phyloP scores from a whole-genome alignment of 2,888 invertebrate genomes.

The Cerceris rybyensis region DNA sequence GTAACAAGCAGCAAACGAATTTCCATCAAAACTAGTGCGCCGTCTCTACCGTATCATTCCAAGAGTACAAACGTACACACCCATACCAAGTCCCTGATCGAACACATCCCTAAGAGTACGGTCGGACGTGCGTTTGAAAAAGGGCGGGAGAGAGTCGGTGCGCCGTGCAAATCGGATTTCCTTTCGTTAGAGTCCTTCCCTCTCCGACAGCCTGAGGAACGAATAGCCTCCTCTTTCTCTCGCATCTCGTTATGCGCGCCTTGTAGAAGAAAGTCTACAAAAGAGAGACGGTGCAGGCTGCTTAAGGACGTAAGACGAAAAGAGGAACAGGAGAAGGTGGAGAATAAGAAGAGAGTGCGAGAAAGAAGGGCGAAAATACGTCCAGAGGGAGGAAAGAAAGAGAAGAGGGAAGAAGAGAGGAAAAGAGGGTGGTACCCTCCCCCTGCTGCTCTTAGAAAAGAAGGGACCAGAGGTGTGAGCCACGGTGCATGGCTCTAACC shows the following conservation, averaged over 20 bases:
- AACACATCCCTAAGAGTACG: not conserved
- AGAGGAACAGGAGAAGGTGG: slow-evolving; percentile 28
- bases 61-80: slow-evolving; percentile 27
- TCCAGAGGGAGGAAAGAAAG: slow-evolving; percentile 10
- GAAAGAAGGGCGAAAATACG: slow-evolving; percentile 13
- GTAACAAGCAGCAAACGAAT: slow-evolving; percentile 56
- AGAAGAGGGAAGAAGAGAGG: slow-evolving; percentile 3
- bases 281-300: slow-evolving; percentile 55
- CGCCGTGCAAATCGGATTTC: slow-evolving; percentile 74
- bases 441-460: slow-evolving; percentile 47
- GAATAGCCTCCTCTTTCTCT: slow-evolving; percentile 36
- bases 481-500: slow-evolving; percentile 76
- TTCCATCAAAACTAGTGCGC: slow-evolving; percentile 51
- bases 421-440: slow-evolving; percentile 1
- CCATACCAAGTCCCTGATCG: not conserved
- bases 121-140: slow-evolving; percentile 47
- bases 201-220: slow-evolving; percentile 20
- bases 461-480: slow-evolving; percentile 72
- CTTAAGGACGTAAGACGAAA: slow-evolving; percentile 43
- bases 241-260: slow-evolving; percentile 67
- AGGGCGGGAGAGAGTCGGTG: slow-evolving; percentile 58
- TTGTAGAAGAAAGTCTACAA: slow-evolving; percentile 58
- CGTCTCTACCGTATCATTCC: slow-evolving; percentile 46
- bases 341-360: slow-evolving; percentile 10
- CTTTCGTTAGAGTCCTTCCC: slow-evolving; percentile 70